These are phyloP conservation scores for Malacoraja senta DNA, from an alignment of 2,797 vertebrate species.

Conservation along the genomic window DNA sequence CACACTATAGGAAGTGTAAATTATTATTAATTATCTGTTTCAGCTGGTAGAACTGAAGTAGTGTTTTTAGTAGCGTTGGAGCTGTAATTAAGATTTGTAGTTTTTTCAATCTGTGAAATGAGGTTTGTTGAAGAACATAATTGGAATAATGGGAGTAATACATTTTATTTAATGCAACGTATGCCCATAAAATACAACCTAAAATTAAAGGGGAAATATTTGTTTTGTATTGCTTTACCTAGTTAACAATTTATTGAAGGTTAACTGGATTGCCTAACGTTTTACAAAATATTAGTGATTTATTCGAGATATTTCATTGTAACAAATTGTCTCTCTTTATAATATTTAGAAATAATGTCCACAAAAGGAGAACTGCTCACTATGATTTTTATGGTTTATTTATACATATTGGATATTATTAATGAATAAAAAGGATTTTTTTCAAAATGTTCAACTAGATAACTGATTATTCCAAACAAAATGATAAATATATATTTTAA, in stretches of 20 bases:
- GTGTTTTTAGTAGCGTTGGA: slow-evolving; percentile 67
- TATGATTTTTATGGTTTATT: background rate
- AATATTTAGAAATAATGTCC: background rate
- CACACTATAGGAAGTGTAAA: slow-evolving; percentile 48
- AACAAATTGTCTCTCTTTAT: background rate
- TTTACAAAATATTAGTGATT: background rate
- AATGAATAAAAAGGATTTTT: background rate
- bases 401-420: background rate
- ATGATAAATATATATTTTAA: background rate
- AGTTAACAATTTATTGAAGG: background rate
- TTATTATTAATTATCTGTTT: slow-evolving; percentile 57
- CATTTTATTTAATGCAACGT: slow-evolving; percentile 44
- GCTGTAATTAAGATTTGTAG: slow-evolving; percentile 79
- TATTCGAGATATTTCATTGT: background rate
- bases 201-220: background rate
- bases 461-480: background rate
- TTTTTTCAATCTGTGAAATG: slow-evolving; percentile 69
- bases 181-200: background rate
- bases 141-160: slow-evolving; percentile 53
- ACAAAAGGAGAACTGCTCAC: background rate
- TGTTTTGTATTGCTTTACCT: background rate
- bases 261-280: background rate
- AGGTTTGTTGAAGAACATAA: slow-evolving; percentile 57
- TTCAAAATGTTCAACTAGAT: background rate
- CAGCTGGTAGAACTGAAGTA: slow-evolving; percentile 65